Evolutionary conservation across 2,888 invertebrate genomes (phyloP), one percentile per base, ranked within the genome.

Genomic region (Molorchus minor): DNA sequence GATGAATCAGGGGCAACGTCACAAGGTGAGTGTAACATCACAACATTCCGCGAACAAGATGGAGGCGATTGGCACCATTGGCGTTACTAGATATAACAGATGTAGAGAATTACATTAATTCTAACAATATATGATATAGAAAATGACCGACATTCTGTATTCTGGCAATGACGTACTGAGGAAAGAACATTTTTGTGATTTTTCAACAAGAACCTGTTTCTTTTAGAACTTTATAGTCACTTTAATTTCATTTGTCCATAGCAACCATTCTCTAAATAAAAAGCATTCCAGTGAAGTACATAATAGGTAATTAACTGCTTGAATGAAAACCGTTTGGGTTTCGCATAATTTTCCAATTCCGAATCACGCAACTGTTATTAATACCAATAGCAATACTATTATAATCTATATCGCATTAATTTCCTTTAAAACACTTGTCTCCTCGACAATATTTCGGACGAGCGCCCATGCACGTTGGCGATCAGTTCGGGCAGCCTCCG

Each of bases 1-100:
- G n/a, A n/a, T n/a, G n/a, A n/a, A n/a, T n/a, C n/a, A n/a, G n/a
- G n/a, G n/a, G n/a, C n/a, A 30, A 13, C 43, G 12, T 8, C 10
- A 29, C 45, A 17, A 45, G 45, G 45, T 45, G 30, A 45, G 30
- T 17, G 30, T 45, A 45, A 45, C 45, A 30, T 45, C n/a, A n/a
- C n/a, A n/a, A n/a, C n/a, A n/a, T n/a, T 45, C 45, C 30, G 12
- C 8, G 19, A 25, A 30, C 17, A 29, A 30, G 21, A 43, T 30
- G 30, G 30, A 29, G 29, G 29, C n/a, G 15, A 30, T 30, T n/a
- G 30, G 30, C 3, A n/a, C 3, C 15, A 25, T n/a, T 15, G 45
- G 30, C 30, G 45, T 3, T 15, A 17, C 30, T 16, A 38, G 17
- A 16, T n/a, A 15, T 16, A 10, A 16, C n/a, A n/a, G n/a, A n/a